phyloP scores from a whole-genome alignment of 2,888 invertebrate species.

The Spodoptera littoralis region DNA sequence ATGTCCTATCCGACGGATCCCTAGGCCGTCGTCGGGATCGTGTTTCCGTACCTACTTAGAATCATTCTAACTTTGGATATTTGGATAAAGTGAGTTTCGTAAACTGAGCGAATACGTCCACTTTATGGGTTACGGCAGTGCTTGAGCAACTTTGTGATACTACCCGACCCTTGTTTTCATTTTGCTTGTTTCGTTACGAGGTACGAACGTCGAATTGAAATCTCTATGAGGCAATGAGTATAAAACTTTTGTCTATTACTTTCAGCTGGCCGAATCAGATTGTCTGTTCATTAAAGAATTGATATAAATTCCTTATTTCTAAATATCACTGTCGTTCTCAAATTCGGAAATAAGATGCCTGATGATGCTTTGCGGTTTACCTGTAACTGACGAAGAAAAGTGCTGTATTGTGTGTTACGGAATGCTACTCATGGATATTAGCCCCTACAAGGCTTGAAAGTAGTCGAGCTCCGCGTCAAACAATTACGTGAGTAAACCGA shows the following conservation, averaged over 20 bases:
- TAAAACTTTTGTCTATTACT: not conserved
- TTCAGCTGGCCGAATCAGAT: not conserved
- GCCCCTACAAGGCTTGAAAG: too few relatives aligned
- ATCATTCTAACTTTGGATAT: constrained; percentile 43
- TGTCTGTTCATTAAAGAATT: not conserved
- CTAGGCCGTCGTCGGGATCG: not conserved
- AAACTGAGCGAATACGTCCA: constrained; percentile 31
- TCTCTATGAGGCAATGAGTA: constrained; percentile 4
- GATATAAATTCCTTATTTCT: too few relatives aligned
- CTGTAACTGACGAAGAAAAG: too few relatives aligned
- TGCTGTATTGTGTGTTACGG: too few relatives aligned
- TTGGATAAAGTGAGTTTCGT: constrained; percentile 31
- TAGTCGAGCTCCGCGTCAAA: too few relatives aligned
- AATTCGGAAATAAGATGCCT: too few relatives aligned
- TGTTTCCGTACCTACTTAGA: constrained; percentile 14
- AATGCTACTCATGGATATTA: too few relatives aligned
- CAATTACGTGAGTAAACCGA: too few relatives aligned
- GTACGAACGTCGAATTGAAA: constrained; percentile 15
- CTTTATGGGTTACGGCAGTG: constrained; percentile 22
- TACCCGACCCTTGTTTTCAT: constrained; percentile 29
- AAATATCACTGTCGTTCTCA: too few relatives aligned
- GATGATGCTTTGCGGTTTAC: too few relatives aligned
- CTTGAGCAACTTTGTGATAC: constrained; percentile 24
- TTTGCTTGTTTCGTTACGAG: constrained; percentile 13
- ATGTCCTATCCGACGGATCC: constrained; percentile 1